Evolutionary conservation across 2,797 vertebrate genomes (phyloP).

Genomic region (Falco naumanni): DNA sequence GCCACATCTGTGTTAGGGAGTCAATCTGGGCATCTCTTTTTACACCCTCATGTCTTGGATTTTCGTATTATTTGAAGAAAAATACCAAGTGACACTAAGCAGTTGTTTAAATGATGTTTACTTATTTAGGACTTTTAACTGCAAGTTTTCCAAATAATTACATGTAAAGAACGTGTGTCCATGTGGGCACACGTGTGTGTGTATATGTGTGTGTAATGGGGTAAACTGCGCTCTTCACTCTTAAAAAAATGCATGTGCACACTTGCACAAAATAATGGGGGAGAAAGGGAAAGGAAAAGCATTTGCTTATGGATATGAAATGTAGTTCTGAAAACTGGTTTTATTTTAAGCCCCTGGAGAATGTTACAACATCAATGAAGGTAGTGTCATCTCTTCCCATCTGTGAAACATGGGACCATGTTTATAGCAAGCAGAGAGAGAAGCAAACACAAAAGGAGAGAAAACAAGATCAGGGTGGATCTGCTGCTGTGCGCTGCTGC

Average conservation of each 20-base stretch:
- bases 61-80: background rate
- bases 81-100: background rate
- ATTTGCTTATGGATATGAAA: background rate
- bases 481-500: background rate
- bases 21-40: background rate
- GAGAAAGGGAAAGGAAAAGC: background rate
- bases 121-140: background rate
- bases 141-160: background rate
- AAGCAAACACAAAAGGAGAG: background rate
- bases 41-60: background rate
- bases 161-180: background rate
- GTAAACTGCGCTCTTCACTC: background rate
- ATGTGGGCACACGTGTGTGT: fast-evolving
- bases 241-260: background rate
- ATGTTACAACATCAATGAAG: background rate
- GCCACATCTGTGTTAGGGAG: background rate
- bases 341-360: background rate
- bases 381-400: background rate
- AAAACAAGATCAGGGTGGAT: background rate
- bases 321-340: background rate
- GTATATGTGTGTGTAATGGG: background rate
- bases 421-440: background rate
- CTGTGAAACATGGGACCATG: background rate
- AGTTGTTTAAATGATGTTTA: background rate
- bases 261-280: background rate